These are phyloP conservation scores for Thaumetopoea pityocampa DNA, from an alignment of 1,140 invertebrate genomes.

Conservation along the genomic window DNA sequence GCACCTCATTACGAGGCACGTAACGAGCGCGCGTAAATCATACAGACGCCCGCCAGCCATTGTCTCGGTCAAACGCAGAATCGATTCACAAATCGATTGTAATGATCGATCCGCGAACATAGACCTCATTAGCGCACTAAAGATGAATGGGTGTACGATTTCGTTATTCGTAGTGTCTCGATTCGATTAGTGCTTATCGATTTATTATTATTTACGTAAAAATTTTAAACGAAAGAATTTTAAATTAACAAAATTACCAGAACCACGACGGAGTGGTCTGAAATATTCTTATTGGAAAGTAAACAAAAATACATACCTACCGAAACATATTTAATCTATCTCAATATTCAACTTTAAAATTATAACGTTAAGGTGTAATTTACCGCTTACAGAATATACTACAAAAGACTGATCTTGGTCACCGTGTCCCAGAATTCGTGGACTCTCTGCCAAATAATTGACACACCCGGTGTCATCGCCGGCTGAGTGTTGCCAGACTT, in stretches of 20 bases:
- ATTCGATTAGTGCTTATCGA: slow-evolving; percentile 3
- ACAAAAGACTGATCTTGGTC: slow-evolving; percentile 44
- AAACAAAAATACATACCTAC: too few species aligned
- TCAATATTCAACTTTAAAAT: slow-evolving; percentile 33
- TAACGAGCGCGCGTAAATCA: slow-evolving; percentile 65
- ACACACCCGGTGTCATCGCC: slow-evolving; percentile 55
- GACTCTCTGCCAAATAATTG: slow-evolving; percentile 63
- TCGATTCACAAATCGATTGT: slow-evolving; percentile 33
- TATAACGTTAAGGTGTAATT: slow-evolving; percentile 25
- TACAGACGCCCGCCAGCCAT: slow-evolving; percentile 47
- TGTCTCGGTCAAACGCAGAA: slow-evolving; percentile 30
- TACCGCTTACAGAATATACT: slow-evolving; percentile 15
- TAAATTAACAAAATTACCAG: too few species aligned
- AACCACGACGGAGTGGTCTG: too few species aligned
- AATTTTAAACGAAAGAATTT: too few species aligned
- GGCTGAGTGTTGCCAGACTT: slow-evolving; percentile 44
- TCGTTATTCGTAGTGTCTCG: slow-evolving; percentile 12
- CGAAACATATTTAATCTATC: too few species aligned
- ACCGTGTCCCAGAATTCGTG: slow-evolving; percentile 61
- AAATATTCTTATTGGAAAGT: too few species aligned
- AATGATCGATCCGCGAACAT: slow-evolving; percentile 42
- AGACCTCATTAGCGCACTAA: slow-evolving; percentile 25
- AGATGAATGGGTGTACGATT: slow-evolving; percentile 17
- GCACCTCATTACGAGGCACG: slow-evolving; percentile 59
- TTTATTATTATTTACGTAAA: neutral